phyloP scores from a whole-genome alignment of 37 sponge, comb jelly and placozoan genomes.

The Bolinopsis microptera region DNA sequence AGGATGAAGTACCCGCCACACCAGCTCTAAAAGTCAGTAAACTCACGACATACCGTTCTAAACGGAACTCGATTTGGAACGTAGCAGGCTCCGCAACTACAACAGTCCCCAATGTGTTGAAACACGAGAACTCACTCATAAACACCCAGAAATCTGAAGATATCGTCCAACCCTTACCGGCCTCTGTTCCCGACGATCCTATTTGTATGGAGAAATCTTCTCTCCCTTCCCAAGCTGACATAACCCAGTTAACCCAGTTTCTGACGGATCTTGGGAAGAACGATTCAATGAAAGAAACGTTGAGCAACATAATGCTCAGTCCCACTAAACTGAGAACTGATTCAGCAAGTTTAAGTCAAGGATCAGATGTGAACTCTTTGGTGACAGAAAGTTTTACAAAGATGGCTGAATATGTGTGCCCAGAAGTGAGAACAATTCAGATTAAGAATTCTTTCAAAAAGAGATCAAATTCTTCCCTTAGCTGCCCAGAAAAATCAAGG shows the following conservation, averaged over 20 bases:
- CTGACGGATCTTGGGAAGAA: neutral
- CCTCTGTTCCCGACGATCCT: neutral
- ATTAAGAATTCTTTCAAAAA: neutral
- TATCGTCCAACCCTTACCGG: neutral
- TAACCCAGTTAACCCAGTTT: constrained; percentile 35
- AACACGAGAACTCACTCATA: constrained; percentile 2
- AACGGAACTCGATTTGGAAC: constrained; percentile 54
- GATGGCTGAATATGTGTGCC: neutral
- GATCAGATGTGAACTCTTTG: neutral
- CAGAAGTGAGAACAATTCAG: neutral
- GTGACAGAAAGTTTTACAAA: neutral
- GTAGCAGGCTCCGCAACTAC: neutral
- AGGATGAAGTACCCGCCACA: neutral
- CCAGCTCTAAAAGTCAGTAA: constrained; percentile 13
- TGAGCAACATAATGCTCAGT: neutral
- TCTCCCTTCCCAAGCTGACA: constrained; percentile 15
- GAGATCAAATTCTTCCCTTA: neutral
- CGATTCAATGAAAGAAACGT: neutral
- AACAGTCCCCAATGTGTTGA: neutral
- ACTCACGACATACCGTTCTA: constrained; percentile 23
- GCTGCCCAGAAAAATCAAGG: neutral
- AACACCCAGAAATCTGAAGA: neutral
- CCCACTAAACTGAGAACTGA: neutral
- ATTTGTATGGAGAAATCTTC: neutral
- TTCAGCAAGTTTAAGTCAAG: neutral